Percentiles rank a stretch among this genome's conserved stretches.
phyloP scores from a whole-genome alignment of 2,888 invertebrate species.

The Pherbina coryleti region DNA sequence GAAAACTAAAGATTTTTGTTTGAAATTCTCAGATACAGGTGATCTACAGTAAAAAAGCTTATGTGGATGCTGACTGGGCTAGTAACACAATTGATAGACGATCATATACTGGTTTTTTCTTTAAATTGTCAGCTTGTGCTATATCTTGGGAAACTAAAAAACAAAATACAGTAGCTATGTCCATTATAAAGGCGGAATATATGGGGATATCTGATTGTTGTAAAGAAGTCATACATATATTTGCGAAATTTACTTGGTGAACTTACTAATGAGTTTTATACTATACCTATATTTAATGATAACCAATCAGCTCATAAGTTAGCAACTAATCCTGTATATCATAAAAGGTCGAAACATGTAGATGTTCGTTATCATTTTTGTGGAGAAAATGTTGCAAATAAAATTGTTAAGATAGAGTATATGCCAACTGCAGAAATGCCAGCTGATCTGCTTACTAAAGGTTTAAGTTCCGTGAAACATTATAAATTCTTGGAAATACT shows the following conservation, averaged over 20 bases:
- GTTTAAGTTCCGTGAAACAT: background rate
- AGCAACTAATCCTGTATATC: background rate
- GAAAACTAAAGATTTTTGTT: background rate
- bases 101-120: no score
- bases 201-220: no score
- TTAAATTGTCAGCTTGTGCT: no score
- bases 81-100: background rate
- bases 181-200: no score
- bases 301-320: background rate
- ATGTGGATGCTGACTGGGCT: constrained; percentile 2
- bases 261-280: background rate
- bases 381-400: background rate
- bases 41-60: background rate
- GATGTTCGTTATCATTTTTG: background rate
- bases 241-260: background rate
- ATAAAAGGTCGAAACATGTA: background rate
- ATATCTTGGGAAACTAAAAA: no score
- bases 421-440: background rate
- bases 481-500: background rate
- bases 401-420: background rate
- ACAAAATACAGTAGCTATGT: no score
- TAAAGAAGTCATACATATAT: no score
- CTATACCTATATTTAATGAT: background rate
- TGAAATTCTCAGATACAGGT: background rate
- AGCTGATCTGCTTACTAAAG: background rate